Percentiles rank a stretch among this genome's conserved stretches.
These are phyloP conservation scores for Tonatia bakeri DNA, from an alignment of 2,113 vertebrate genomes.

Conservation along the genomic window DNA sequence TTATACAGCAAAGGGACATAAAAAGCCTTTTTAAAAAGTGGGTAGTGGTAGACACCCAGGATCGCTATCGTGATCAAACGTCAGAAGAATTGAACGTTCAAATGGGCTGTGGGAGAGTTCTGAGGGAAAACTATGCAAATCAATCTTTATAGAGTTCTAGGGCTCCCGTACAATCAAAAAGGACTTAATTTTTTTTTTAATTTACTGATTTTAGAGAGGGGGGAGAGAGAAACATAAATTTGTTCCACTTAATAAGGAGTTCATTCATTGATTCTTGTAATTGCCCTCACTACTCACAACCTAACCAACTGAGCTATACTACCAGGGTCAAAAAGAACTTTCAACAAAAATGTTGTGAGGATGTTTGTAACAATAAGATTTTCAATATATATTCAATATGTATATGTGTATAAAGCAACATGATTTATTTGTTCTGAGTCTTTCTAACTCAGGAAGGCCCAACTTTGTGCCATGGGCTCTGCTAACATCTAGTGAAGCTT, in stretches of 20 bases:
- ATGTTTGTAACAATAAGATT: constrained; percentile 10
- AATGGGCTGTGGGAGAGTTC: neutral
- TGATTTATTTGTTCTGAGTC: constrained; percentile 14
- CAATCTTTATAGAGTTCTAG: neutral
- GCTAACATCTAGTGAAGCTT: neutral
- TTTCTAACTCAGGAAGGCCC: neutral
- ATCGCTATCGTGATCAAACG: neutral
- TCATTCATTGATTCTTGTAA: no score
- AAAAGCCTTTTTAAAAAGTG: neutral
- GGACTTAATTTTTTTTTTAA: neutral
- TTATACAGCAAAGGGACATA: neutral
- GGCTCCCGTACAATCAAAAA: neutral
- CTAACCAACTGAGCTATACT: no score
- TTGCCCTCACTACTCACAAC: no score
- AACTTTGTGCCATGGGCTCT: neutral
- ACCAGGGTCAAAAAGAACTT: neutral
- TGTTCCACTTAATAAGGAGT: no score
- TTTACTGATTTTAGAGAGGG: no score
- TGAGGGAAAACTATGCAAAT: constrained; percentile 15
- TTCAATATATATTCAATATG: neutral
- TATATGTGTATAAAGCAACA: neutral
- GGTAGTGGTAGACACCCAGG: neutral
- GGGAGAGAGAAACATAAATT: no score
- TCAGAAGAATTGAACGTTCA: constrained; percentile 32
- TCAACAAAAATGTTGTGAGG: neutral